Evolutionary conservation across 2,113 vertebrate species (phyloP).

Genomic region (Collichthys lucidus): DNA sequence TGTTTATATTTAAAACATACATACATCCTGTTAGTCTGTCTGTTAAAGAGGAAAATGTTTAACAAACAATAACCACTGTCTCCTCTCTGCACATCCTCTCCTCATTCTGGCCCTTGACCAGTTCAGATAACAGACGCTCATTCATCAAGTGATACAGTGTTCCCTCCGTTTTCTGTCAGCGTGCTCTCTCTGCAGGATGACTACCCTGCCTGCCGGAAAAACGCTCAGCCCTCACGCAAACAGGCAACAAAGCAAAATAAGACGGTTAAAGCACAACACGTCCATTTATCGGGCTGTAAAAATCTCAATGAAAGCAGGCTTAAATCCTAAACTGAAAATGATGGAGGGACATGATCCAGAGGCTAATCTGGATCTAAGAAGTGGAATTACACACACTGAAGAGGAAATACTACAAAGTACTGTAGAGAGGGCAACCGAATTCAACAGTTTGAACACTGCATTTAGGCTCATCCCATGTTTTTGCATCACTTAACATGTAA

Average conservation of each 20-base stretch:
- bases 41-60: constrained; percentile 37
- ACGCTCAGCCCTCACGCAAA: background rate
- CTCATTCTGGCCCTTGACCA: constrained; percentile 44
- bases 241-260: background rate
- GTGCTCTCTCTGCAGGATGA: background rate
- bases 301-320: background rate
- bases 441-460: background rate
- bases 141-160: constrained; percentile 36
- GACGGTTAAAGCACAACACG: background rate
- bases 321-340: background rate
- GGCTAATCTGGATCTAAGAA: too few relatives aligned
- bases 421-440: background rate
- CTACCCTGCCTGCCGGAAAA: background rate
- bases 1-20: constrained; percentile 2
- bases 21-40: constrained; percentile 36
- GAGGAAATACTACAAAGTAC: too few relatives aligned
- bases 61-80: constrained; percentile 34
- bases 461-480: background rate
- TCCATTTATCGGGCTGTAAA: background rate
- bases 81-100: constrained; percentile 48
- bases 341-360: background rate
- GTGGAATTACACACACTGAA: background rate
- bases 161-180: background rate
- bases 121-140: constrained; percentile 42
- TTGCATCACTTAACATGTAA: too few relatives aligned